Conservation (phyloP, 2,888 invertebrate genomes). For the Drosophila nr. perissopoda region DNA sequence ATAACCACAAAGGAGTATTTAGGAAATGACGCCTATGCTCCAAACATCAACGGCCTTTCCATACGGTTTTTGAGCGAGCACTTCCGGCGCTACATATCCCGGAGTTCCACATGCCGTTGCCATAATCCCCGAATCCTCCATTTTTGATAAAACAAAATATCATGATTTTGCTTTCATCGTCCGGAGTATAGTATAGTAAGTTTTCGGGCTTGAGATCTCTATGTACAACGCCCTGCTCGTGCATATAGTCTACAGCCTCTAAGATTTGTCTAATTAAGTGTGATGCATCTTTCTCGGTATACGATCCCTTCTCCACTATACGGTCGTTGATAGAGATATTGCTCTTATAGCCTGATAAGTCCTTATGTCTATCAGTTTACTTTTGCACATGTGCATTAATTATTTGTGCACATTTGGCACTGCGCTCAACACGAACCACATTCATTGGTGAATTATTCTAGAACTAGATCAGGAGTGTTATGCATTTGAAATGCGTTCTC, state of each 20-base stretch:
- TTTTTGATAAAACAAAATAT: conserved; percentile 99
- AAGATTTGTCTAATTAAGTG: conserved; percentile 98
- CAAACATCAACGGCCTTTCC: conserved; percentile 99
- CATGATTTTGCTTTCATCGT: conserved; percentile 99
- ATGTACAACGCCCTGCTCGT: conserved; percentile 99
- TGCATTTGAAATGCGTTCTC: conserved; percentile 15
- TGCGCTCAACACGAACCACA: background rate
- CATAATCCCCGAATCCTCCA: conserved; percentile 99
- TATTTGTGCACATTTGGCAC: background rate
- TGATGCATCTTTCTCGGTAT: conserved; percentile 99
- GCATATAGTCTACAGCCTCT: conserved; percentile 99
- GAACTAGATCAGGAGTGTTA: background rate
- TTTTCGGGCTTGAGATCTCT: conserved; percentile 98
- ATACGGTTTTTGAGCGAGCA: conserved; percentile 99
- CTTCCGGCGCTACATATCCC: conserved; percentile 99
- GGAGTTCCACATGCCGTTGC: conserved; percentile 99
- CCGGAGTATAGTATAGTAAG: conserved; percentile 97
- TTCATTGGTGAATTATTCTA: background rate
- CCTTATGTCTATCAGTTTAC: background rate
- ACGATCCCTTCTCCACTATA: conserved; percentile 99
- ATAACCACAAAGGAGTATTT: conserved; percentile 99
- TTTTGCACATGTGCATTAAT: background rate
- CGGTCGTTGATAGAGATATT: too few relatives aligned
- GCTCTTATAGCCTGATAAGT: background rate
- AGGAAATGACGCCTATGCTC: conserved; percentile 99